These are phyloP conservation scores for Dryoscopus gambensis DNA, from an alignment of 2,113 vertebrate species.

Conservation along the genomic window DNA sequence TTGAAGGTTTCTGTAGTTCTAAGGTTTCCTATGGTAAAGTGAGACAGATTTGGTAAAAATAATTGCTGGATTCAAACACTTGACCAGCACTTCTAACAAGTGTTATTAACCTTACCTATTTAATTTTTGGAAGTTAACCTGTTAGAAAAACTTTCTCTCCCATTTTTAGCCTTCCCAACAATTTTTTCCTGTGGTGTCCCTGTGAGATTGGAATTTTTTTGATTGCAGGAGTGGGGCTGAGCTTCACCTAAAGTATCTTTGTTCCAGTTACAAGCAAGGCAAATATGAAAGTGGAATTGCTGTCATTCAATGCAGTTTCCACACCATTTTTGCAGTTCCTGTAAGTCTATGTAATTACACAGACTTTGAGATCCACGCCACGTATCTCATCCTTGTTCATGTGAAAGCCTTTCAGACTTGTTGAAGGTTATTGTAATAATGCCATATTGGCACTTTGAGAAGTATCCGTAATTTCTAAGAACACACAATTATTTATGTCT, in stretches of 20 bases:
- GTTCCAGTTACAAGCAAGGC: neutral
- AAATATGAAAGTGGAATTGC: neutral
- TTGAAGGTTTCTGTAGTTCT: neutral
- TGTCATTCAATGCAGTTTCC: neutral
- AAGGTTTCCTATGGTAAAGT: neutral
- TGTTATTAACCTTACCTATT: neutral
- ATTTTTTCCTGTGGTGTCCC: accelerated
- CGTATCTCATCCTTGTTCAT: neutral
- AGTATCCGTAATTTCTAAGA: neutral
- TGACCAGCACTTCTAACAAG: neutral
- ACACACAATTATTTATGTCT: neutral
- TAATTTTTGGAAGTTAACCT: neutral
- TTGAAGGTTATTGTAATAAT: neutral
- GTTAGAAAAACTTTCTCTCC: neutral
- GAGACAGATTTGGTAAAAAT: neutral
- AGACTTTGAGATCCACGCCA: neutral
- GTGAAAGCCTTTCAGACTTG: neutral
- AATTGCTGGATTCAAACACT: neutral
- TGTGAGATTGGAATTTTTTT: neutral
- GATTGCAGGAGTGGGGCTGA: accelerated
- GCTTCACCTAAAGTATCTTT: neutral
- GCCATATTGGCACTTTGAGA: neutral
- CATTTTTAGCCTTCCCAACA: neutral
- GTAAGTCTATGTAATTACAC: neutral
- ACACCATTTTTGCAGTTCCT: neutral